Evolutionary conservation across 2,797 vertebrate genomes (phyloP), one percentile per base, ranked within the genome.

Genomic region (Dryobates pubescens): DNA sequence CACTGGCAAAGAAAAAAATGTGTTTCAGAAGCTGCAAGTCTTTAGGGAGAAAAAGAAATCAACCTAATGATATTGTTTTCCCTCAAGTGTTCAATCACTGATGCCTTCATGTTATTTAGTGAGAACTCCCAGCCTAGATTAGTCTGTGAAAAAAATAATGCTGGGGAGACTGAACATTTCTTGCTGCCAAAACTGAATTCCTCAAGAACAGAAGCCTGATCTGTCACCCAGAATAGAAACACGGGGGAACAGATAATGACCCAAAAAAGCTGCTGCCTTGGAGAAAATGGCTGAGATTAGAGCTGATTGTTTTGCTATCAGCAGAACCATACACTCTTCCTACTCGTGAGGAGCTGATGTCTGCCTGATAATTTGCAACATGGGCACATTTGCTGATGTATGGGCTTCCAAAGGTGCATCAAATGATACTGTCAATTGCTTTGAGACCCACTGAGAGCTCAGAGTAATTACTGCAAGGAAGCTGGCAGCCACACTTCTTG

Each of bases 141-240:
- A 87, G 34, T 51, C 85, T 81, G 53, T 29, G 49, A 87, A 86
- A 88, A 93, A 43, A 38, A 38, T 38, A 38, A 83, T 34, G 61
- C 64, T 38, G 43, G 53, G 38, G 82, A 96, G n/a, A 43, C 64
- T 71, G 90, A 95, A 93, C 61, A 83, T 38, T 62, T 88, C 84
- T 81, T 47, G 24, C 76, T 89, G 89, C 82, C 88, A 94, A 67
- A 93, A 94, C 57, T 71, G 54, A 94, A 94, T 92, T 94, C 86
- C 84, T 90, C 73, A 76, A 75, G 88, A 92, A 89, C 65, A 90
- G 93, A 94, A 94, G 86, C 32, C 63, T 92, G 80, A 88, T 94
- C 82, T 86, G 71, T 76, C 84, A 90, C 76, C 1, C 0, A 79
- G 84, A 96, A 94, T 86, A 95, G 94, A 96, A 95, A 93, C 79